Conservation (phyloP, 2,888 invertebrate species). For the Andrena fulva region DNA sequence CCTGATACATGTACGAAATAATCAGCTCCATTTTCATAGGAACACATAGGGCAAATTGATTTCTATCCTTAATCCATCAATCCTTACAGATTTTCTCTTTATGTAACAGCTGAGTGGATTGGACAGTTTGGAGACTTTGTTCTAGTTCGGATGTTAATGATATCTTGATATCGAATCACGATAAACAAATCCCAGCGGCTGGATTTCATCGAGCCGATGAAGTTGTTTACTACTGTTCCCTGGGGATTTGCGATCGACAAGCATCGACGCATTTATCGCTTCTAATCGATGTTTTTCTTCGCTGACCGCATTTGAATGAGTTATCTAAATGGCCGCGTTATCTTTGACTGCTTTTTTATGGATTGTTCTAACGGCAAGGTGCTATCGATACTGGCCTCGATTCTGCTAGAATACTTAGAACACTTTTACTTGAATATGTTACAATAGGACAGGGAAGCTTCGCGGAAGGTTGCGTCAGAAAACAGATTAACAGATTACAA, state of each 20-base stretch:
- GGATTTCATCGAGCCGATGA: not conserved
- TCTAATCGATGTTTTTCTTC: not conserved
- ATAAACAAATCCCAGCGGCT: not conserved
- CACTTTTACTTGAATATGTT: not conserved
- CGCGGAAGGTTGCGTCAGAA: not conserved
- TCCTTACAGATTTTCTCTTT: no score
- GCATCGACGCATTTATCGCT: not conserved
- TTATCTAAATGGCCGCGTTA: not conserved
- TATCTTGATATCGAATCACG: not conserved
- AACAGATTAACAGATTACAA: not conserved
- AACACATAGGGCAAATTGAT: no score
- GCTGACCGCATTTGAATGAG: not conserved
- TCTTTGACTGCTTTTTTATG: not conserved
- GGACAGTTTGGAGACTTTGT: no score
- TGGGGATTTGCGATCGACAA: not conserved
- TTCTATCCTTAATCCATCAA: no score
- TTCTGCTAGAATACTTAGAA: not conserved
- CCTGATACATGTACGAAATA: no score
- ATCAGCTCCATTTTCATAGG: no score
- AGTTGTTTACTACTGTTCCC: not conserved
- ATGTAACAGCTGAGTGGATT: no score
- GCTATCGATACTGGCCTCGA: not conserved
- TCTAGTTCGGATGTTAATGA: not conserved
- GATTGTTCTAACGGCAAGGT: not conserved
- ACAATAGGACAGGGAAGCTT: not conserved